phyloP scores from a whole-genome alignment of 1,140 invertebrate genomes.

The Dreissena rostriformis region DNA sequence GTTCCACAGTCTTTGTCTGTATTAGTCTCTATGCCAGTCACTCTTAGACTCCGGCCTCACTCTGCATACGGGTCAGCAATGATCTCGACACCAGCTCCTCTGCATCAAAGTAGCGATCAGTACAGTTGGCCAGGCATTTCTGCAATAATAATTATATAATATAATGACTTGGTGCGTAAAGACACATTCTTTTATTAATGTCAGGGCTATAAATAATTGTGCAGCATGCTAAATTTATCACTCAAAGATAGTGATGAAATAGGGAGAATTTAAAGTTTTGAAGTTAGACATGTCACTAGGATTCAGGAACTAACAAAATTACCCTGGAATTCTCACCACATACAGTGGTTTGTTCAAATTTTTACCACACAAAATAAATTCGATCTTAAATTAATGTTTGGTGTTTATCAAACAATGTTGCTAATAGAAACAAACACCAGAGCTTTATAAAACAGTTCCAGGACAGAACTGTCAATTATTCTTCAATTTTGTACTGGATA shows the following conservation, averaged over 20 bases:
- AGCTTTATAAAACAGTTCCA: no score
- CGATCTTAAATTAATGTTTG: neutral
- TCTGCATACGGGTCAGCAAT: constrained; percentile 24
- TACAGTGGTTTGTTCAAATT: neutral
- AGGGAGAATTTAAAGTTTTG: no score
- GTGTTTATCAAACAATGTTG: no score
- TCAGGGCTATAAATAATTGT: neutral
- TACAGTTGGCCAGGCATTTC: constrained; percentile 44
- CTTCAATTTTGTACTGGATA: no score
- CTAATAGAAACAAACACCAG: no score
- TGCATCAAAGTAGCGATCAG: constrained; percentile 41
- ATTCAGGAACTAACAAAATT: no score
- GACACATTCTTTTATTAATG: neutral
- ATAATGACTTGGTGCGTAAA: neutral
- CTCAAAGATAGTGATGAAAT: no score
- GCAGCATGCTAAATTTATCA: no score
- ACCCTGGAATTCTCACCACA: neutral
- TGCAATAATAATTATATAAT: constrained; percentile 6
- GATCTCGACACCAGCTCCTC: constrained; percentile 33
- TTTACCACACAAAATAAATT: neutral
- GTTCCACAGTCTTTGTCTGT: no score
- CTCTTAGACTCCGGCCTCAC: constrained; percentile 5
- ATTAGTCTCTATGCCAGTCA: no score
- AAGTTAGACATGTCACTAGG: no score
- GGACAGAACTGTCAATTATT: no score